Conservation (phyloP, 2,113 vertebrate genomes). For the Malurus alboscapulatus region DNA sequence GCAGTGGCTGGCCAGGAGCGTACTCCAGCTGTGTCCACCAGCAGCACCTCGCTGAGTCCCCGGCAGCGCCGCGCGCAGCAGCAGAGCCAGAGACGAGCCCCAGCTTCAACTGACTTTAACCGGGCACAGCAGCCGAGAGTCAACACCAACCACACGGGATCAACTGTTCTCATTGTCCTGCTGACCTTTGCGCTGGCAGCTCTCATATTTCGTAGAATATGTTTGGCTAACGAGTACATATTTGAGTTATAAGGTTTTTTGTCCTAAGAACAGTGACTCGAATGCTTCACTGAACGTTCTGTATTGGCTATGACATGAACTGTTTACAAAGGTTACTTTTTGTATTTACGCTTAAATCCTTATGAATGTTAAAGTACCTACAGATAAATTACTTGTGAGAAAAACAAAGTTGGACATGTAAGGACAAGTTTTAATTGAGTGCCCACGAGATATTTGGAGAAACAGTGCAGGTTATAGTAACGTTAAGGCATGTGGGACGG, state of each 20-base stretch:
- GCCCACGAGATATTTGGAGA: background rate
- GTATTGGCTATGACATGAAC: slow-evolving; percentile 68
- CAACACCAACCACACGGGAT: slow-evolving; percentile 79
- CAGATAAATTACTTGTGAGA: slow-evolving; percentile 5
- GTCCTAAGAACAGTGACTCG: slow-evolving; percentile 32
- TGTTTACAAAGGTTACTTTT: slow-evolving; percentile 78
- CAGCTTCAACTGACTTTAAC: slow-evolving; percentile 69
- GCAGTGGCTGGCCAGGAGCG: slow-evolving; percentile 49
- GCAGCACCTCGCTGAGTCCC: slow-evolving; percentile 80
- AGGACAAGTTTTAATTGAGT: background rate
- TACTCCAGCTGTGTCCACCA: slow-evolving; percentile 16
- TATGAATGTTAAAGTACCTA: slow-evolving; percentile 60
- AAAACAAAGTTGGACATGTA: background rate
- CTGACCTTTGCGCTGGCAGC: slow-evolving; percentile 90
- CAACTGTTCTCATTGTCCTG: slow-evolving; percentile 86
- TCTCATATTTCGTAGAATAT: slow-evolving; percentile 94
- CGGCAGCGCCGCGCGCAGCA: slow-evolving; percentile 88
- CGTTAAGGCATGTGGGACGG: background rate
- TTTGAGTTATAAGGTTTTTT: slow-evolving; percentile 86
- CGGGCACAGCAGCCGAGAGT: slow-evolving; percentile 74
- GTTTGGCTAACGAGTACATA: slow-evolving; percentile 90
- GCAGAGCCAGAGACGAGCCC: slow-evolving; percentile 75
- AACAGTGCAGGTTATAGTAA: background rate
- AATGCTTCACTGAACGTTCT: slow-evolving; percentile 67
- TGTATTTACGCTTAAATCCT: slow-evolving; percentile 69